A percentile compares a stretch with the other conserved stretches of the same genome.
phyloP scores from a whole-genome alignment of 1,140 invertebrate species.

The Tenebrio molitor region DNA sequence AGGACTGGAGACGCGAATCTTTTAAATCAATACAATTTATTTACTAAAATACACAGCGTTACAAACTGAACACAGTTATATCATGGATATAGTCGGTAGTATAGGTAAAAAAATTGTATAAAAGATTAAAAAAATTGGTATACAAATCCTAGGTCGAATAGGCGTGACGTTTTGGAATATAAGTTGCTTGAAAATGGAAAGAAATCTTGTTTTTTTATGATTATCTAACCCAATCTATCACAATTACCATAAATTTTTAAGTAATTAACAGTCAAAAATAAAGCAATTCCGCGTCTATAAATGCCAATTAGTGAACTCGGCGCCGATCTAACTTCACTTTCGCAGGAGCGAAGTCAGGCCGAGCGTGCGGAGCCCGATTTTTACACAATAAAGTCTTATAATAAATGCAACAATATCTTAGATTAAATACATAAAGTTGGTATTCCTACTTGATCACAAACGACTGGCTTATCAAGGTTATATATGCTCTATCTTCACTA shows the following conservation, averaged over 20 bases:
- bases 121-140: slow-evolving; percentile 42
- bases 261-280: slow-evolving; percentile 43
- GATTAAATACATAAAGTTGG: slow-evolving; percentile 45
- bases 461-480: slow-evolving; percentile 45
- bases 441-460: slow-evolving; percentile 47
- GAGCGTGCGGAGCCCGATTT: too few species aligned
- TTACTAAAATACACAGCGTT: slow-evolving; percentile 42
- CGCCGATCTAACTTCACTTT: too few species aligned
- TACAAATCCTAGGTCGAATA: slow-evolving; percentile 31
- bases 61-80: slow-evolving; percentile 46
- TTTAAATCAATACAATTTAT: slow-evolving; percentile 51
- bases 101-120: slow-evolving; percentile 51
- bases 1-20: slow-evolving; percentile 54
- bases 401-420: slow-evolving; percentile 34
- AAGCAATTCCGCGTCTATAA: slow-evolving; percentile 7
- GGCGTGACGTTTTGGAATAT: slow-evolving; percentile 33
- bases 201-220: slow-evolving; percentile 10
- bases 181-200: background rate
- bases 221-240: slow-evolving; percentile 33
- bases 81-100: slow-evolving; percentile 41
- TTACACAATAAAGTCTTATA: slow-evolving; percentile 39
- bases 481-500: slow-evolving; percentile 38
- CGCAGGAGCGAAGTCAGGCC: background rate
- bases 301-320: slow-evolving; percentile 21
- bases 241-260: slow-evolving; percentile 37